Base-by-base conservation (phyloP, 2,888 invertebrate genomes). In the Phengaris arion region DNA sequence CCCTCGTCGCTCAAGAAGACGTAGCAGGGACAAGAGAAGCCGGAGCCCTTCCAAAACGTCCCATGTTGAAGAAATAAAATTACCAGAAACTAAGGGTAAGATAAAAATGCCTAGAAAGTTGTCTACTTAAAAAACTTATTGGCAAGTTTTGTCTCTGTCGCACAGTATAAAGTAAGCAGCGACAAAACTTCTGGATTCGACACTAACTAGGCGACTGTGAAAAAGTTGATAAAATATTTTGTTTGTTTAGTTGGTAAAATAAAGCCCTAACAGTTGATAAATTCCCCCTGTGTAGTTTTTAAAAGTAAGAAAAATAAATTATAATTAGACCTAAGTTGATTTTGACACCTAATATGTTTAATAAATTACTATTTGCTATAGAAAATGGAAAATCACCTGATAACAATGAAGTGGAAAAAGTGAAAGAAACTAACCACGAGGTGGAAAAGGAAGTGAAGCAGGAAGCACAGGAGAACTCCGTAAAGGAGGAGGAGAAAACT, bases 311-410 rank as follows among this genome's bases (percentile, higher is more conserved):
- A 12, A 54, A 13, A 12, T 10, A 54, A 54, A 54, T 54, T 54
- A 9, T 51, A 9, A 9, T 9, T 51, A 51, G 7, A 51, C 51
- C 2, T 10, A 54, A 0, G 10, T 54, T 54, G 10, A 52, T 10
- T 12, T 54, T 55, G 13, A 3, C 2, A 55, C 22, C 22, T 22
- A 12, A 55, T 13, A 12, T n/a, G 22, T 59, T 9, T 9, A 59
- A 1, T 59, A n/a, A 59, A 2, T 69, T 54, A 74, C 48, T 68
- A 8, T 76, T 77, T 45, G 68, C 75, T 74, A 57, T 79, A 93
- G 93, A 93, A 86, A 93, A 93, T 79, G 93, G 93, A 55, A 92
- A 92, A 83, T 92, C 93, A 22, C 92, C 92, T 2, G 92, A 90
- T 78, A 88, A 86, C 84, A 85, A 92, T 85, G 88, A 89, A 81